These are phyloP conservation scores for Amphiura filiformis DNA, from an alignment of 35 echinoderm and acorn worm species.

Conservation along the genomic window DNA sequence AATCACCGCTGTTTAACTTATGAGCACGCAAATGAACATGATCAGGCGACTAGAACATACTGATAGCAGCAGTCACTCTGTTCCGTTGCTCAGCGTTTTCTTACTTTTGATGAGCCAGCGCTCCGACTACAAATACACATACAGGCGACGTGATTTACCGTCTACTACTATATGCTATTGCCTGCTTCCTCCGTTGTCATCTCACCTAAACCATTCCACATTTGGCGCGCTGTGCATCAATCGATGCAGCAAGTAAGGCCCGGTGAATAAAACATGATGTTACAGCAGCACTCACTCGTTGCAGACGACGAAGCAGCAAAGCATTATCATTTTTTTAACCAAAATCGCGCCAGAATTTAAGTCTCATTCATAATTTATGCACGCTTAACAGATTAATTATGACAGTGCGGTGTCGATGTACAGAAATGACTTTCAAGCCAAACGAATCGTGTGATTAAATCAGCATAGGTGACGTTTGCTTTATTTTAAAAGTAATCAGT, in stretches of 20 bases:
- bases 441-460: too few relatives aligned
- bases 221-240: slow-evolving; percentile 4
- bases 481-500: too few relatives aligned
- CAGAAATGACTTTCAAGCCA: too few relatives aligned
- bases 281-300: not conserved
- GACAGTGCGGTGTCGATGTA: too few relatives aligned
- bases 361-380: not conserved
- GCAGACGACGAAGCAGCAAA: not conserved
- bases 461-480: too few relatives aligned
- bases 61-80: not conserved
- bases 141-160: not conserved
- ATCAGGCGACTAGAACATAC: not conserved
- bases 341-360: not conserved
- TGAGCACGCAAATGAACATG: not conserved
- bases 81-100: not conserved
- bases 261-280: slow-evolving; percentile 6
- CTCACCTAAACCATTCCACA: not conserved
- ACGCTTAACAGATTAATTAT: not conserved
- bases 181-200: not conserved
- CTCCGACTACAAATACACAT: not conserved
- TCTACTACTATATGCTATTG: not conserved
- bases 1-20: not conserved
- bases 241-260: not conserved
- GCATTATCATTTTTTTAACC: not conserved
- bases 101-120: not conserved